Percentiles rank a stretch among this genome's conserved stretches.
Conservation (phyloP, 1,140 invertebrate species). For the Batillaria attramentaria region DNA sequence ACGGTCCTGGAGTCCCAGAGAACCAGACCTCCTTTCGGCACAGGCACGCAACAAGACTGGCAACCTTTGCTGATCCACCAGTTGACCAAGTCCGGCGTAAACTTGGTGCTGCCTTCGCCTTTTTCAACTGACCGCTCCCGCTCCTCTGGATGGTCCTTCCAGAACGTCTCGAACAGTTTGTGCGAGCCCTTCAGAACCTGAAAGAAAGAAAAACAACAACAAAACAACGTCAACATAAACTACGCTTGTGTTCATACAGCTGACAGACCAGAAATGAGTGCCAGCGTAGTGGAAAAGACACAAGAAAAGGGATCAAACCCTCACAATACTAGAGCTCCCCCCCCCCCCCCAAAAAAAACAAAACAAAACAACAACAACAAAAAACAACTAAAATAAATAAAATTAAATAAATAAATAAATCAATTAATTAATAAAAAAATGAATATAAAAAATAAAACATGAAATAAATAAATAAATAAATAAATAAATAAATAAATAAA, state of each 20-base stretch:
- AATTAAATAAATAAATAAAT: no score
- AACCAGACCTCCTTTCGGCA: slow-evolving; percentile 52
- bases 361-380: no score
- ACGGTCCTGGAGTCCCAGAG: slow-evolving; percentile 51
- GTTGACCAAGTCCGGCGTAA: slow-evolving; percentile 33
- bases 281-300: no score
- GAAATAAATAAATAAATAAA: not conserved
- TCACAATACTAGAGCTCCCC: no score
- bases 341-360: no score
- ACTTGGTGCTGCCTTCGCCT: slow-evolving; percentile 25
- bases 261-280: no score
- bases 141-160: slow-evolving; percentile 30
- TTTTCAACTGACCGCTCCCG: slow-evolving; percentile 33
- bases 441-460: not conserved
- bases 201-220: no score
- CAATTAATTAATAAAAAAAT: not conserved
- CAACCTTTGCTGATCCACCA: slow-evolving; percentile 46
- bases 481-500: not conserved
- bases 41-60: slow-evolving; percentile 36
- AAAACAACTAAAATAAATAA: no score
- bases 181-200: slow-evolving; percentile 49
- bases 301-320: no score
- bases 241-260: no score
- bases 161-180: slow-evolving; percentile 41
- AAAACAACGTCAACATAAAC: no score